Evolutionary conservation across 2,113 vertebrate species (phyloP).

Genomic region (Ranitomeya variabilis): DNA sequence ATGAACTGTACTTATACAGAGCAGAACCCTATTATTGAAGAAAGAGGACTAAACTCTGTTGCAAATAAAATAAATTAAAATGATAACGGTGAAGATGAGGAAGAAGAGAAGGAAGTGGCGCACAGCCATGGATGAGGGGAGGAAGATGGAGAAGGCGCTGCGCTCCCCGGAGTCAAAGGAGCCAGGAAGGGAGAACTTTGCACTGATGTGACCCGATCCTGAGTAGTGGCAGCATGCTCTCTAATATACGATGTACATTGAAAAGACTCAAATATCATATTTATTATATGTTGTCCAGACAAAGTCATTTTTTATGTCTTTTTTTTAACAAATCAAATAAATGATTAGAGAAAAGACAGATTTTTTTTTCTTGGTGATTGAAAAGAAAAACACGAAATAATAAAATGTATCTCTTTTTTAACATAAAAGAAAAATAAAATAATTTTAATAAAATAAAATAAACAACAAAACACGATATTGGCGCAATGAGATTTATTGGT

Average conservation of each 20-base stretch:
- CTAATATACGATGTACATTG: conserved; percentile 74
- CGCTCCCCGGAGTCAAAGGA: conserved; percentile 69
- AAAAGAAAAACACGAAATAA: conserved; percentile 63
- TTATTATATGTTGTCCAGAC: conserved; percentile 82
- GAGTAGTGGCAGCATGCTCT: conserved; percentile 83
- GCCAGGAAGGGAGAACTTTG: conserved; percentile 75
- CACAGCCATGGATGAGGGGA: conserved; percentile 54
- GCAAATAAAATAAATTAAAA: background rate
- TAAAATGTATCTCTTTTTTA: conserved; percentile 82
- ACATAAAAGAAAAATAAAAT: conserved; percentile 69
- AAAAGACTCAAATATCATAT: conserved; percentile 82
- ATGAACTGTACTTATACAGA: conserved; percentile 65
- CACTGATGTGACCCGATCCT: conserved; percentile 77
- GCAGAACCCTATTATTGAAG: conserved; percentile 66
- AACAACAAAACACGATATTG: conserved; percentile 12
- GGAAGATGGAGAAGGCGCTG: conserved; percentile 59
- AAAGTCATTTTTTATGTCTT: conserved; percentile 75
- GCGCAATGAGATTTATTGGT: background rate
- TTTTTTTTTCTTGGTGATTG: conserved; percentile 73
- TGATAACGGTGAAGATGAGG: conserved; percentile 1
- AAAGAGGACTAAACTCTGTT: conserved; percentile 61
- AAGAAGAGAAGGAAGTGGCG: conserved; percentile 56
- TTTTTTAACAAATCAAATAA: conserved; percentile 80
- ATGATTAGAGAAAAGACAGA: conserved; percentile 79
- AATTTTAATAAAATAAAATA: conserved; percentile 65